Base-by-base conservation (phyloP, 2,797 vertebrate genomes). In the Urocyon cinereoargenteus region DNA sequence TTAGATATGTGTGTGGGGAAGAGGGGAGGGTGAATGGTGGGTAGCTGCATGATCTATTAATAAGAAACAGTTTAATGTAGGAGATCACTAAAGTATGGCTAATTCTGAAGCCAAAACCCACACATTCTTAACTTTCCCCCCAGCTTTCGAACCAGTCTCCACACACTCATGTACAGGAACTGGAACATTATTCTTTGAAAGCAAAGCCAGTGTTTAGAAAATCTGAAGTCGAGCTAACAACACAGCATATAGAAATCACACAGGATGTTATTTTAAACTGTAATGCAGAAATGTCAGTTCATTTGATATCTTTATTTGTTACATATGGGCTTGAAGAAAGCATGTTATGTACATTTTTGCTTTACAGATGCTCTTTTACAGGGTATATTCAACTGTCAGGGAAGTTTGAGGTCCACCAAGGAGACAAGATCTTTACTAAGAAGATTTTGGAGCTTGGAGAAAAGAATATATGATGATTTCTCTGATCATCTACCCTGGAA, bases 11-110 rank as follows among this genome's bases (percentile, higher is more conserved):
- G 96, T 97, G 97, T 89, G 83, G 70, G 90, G 98, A 3, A 68
- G 72, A 36, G 31, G 51, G 59, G n/a, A 72, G 89, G 57, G 98
- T 88, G 96, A 98, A 90, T 97, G 97, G 96, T 97, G 98, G 97
- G 94, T 97, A 98, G 98, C 98, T 98, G 98, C 99, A 98, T 98
- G 99, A 99, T 99, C 98, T 98, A 99, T 99, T 99, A 99, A 99
- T 99, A 99, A 98, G 98, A 99, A 99, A 98, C 99, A 99, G 99
- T 99, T 99, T 98, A 97, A 92, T 97, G 86, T 97, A 97, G 97
- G 97, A 98, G 98, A 98, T 99, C 98, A 98, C 97, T 98, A 98
- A 98, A 98, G 98, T 98, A 98, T 97, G 97, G 98, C 97, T 98
- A 98, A 99, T 98, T 98, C 98, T 97, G 96, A 98, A 99, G 99